Conservation (phyloP, 2,797 vertebrate genomes). For the Sphaeramia orbicularis region DNA sequence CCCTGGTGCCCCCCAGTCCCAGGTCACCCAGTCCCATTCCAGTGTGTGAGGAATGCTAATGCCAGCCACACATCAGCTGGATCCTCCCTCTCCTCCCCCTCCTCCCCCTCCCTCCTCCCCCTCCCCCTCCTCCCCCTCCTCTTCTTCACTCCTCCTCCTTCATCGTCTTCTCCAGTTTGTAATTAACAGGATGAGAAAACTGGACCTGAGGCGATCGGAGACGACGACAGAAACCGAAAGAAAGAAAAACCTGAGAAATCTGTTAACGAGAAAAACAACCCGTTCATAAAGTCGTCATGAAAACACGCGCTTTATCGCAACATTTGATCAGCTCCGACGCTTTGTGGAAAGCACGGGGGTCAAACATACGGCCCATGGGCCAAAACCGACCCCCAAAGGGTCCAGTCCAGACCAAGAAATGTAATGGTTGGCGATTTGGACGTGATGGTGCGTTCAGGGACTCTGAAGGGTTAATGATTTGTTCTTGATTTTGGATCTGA, state of each 20-base stretch:
- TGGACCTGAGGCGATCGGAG: conserved; percentile 24
- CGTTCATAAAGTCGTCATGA: conserved; percentile 53
- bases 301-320: conserved; percentile 54
- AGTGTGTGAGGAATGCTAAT: conserved; percentile 78
- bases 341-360: conserved; percentile 68
- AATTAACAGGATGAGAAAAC: conserved; percentile 51
- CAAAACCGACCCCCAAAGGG: no score
- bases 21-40: conserved; percentile 57
- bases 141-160: conserved; percentile 23
- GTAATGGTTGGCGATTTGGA: no score
- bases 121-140: conserved; percentile 15
- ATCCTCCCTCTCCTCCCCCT: conserved; percentile 50
- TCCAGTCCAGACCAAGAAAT: no score
- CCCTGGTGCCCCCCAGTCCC: conserved; percentile 49
- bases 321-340: conserved; percentile 69
- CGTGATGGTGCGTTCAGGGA: no score
- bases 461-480: no score
- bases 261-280: conserved; percentile 77
- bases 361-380: no score
- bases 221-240: conserved; percentile 27
- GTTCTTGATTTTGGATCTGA: no score
- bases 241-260: conserved; percentile 56
- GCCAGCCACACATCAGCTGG: conserved; percentile 73
- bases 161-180: conserved; percentile 56
- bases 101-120: conserved; percentile 7